Evolutionary conservation across 1,140 invertebrate genomes (phyloP).

Genomic region (Ips nitidus): DNA sequence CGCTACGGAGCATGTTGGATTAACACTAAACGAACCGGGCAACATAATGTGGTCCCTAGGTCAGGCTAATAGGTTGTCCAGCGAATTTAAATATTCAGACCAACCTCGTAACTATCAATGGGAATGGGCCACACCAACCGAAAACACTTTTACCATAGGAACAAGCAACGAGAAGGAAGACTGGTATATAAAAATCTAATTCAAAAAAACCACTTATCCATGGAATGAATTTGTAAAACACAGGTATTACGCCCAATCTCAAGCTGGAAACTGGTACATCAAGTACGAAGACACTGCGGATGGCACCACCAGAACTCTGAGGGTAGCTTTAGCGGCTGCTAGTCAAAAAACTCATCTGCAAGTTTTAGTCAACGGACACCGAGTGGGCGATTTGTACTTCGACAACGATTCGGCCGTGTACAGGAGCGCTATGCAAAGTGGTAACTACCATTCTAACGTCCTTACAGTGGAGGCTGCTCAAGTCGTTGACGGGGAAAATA

Average conservation of each 20-base stretch:
- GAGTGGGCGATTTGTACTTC: conserved; percentile 12
- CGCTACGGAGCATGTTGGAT: too few relatives aligned
- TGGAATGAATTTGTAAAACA: background rate
- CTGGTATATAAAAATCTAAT: too few relatives aligned
- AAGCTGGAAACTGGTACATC: conserved; percentile 15
- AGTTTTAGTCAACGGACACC: conserved; percentile 11
- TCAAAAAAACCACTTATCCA: too few relatives aligned
- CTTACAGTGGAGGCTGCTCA: background rate
- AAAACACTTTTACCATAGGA: too few relatives aligned
- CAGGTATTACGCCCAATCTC: conserved; percentile 23
- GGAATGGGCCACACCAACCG: background rate
- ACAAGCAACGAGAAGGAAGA: too few relatives aligned
- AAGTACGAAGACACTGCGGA: conserved; percentile 13
- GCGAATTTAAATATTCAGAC: conserved; percentile 19
- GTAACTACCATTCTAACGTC: conserved; percentile 8
- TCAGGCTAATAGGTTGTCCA: conserved; percentile 1
- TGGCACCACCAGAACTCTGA: conserved; percentile 8
- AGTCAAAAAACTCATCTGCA: conserved; percentile 12
- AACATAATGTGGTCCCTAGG: conserved; percentile 19
- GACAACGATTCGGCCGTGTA: conserved; percentile 11
- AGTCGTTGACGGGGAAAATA: conserved; percentile 12
- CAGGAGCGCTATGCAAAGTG: conserved; percentile 24
- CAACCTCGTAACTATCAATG: conserved; percentile 17
- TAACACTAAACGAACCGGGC: background rate
- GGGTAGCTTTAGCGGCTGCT: conserved; percentile 9